Evolutionary conservation across 1,140 invertebrate genomes (phyloP).

Genomic region (Paraescarpia echinospica): DNA sequence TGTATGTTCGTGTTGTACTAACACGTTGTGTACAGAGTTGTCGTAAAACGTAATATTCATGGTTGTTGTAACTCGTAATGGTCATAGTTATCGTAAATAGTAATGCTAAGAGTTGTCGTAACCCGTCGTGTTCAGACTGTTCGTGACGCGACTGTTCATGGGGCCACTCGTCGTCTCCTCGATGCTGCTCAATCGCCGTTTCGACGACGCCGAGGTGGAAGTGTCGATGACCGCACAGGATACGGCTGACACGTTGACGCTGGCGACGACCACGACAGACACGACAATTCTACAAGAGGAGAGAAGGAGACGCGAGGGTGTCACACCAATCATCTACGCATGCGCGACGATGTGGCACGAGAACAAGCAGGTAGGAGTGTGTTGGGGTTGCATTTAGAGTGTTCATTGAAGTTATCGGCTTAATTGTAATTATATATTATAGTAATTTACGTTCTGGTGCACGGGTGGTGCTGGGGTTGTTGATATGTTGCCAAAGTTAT

Average conservation of each 20-base stretch:
- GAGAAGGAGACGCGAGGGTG: not conserved
- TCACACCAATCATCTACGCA: constrained; percentile 50
- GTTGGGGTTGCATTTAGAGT: not conserved
- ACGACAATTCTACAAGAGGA: not conserved
- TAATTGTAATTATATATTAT: no score
- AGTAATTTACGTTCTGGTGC: no score
- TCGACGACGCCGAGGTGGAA: constrained; percentile 76
- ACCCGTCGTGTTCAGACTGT: no score
- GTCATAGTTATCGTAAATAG: no score
- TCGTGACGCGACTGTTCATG: constrained; percentile 93
- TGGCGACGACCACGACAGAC: no score
- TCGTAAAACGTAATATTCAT: no score
- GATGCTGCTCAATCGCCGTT: constrained; percentile 86
- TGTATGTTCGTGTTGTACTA: no score
- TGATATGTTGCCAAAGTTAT: no score
- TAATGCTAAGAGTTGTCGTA: no score
- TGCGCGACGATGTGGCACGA: constrained; percentile 58
- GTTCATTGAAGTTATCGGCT: not conserved
- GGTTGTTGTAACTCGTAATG: no score
- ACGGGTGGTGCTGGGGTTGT: no score
- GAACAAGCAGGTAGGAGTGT: constrained; percentile 33
- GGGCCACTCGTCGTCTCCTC: constrained; percentile 93
- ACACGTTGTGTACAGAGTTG: no score
- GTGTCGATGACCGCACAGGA: constrained; percentile 28
- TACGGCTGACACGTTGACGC: constrained; percentile 52